phyloP scores from a whole-genome alignment of 2,113 vertebrate genomes.

The Lepidothrix coronata region DNA sequence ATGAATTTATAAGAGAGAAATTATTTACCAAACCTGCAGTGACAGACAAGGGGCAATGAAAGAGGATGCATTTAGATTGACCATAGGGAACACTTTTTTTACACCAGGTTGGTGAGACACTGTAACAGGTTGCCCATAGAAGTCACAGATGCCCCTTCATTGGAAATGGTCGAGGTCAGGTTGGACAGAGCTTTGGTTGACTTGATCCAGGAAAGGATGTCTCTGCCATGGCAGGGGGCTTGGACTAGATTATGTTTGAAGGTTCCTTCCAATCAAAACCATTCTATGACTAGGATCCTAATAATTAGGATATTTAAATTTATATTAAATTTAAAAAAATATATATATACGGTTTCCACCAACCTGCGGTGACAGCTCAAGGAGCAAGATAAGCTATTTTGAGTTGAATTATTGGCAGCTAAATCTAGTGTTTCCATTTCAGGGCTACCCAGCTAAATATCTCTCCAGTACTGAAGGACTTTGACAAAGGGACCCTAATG shows the following conservation, averaged over 20 bases:
- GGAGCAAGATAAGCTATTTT: neutral
- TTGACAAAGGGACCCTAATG: neutral
- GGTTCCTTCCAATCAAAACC: neutral
- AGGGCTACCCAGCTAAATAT: neutral
- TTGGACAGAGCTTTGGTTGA: neutral
- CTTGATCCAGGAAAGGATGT: neutral
- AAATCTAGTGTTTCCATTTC: neutral
- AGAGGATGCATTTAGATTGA: neutral
- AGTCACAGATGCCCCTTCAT: too few species aligned
- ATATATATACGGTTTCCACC: neutral
- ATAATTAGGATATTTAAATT: neutral
- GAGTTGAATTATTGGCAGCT: neutral
- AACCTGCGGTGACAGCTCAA: neutral
- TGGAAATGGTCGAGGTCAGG: neutral
- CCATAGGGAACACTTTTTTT: neutral
- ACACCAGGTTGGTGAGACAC: neutral
- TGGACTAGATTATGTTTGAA: neutral
- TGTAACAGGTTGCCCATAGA: neutral
- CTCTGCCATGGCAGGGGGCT: neutral
- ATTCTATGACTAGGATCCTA: neutral
- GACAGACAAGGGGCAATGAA: neutral
- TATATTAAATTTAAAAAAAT: neutral
- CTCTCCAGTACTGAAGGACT: neutral
- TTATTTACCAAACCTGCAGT: neutral
- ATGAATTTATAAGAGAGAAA: neutral